These are phyloP conservation scores for Melopsittacus undulatus DNA, from an alignment of 2,797 vertebrate species.

Conservation along the genomic window DNA sequence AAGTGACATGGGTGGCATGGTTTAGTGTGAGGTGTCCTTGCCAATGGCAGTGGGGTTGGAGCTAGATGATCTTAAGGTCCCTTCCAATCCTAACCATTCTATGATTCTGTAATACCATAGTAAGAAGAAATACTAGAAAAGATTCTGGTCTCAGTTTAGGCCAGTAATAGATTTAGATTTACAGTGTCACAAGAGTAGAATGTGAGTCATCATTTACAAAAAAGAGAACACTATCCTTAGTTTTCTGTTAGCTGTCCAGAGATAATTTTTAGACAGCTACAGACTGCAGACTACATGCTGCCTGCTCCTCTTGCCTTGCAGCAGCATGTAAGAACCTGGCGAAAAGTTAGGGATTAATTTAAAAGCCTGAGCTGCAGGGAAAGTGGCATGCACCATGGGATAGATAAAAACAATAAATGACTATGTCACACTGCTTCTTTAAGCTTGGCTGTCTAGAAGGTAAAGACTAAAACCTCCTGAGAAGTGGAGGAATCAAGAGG, in stretches of 20 bases:
- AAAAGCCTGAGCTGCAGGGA: conserved; percentile 14
- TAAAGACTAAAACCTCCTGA: background rate
- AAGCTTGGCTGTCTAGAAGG: background rate
- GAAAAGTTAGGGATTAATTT: background rate
- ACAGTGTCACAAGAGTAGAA: background rate
- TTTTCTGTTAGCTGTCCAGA: background rate
- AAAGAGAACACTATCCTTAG: background rate
- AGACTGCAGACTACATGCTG: background rate
- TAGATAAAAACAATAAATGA: conserved; percentile 19
- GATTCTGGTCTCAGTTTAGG: background rate
- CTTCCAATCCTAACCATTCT: background rate
- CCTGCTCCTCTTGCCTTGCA: background rate
- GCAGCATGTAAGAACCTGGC: background rate
- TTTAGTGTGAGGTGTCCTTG: background rate
- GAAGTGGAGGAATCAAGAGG: background rate
- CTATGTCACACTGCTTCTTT: conserved; percentile 14
- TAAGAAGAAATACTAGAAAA: background rate
- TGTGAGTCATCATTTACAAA: background rate
- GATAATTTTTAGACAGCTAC: background rate
- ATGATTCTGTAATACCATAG: background rate
- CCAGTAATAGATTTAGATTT: background rate
- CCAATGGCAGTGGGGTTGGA: background rate
- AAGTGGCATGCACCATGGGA: background rate
- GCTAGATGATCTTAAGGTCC: background rate
- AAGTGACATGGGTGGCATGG: background rate